Conservation (phyloP, 2,888 invertebrate genomes). For the Dysmachus trigonus region DNA sequence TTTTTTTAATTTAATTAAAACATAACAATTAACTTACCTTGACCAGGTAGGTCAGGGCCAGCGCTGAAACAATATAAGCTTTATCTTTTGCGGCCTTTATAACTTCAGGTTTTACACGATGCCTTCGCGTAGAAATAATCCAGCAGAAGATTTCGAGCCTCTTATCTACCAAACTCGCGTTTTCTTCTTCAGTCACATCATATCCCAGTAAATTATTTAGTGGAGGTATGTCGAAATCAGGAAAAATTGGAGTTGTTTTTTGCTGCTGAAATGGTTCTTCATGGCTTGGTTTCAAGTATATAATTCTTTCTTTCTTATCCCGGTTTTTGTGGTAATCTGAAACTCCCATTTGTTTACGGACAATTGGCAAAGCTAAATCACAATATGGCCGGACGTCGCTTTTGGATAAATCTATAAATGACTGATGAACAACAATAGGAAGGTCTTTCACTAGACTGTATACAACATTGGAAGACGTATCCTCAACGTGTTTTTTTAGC, state of each 20-base stretch:
- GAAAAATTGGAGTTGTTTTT: slow-evolving; percentile 42
- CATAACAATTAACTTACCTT: slow-evolving; percentile 18
- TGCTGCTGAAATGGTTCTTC: slow-evolving; percentile 39
- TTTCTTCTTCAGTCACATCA: neutral
- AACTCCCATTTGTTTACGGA: slow-evolving; percentile 44
- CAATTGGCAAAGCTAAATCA: slow-evolving; percentile 43
- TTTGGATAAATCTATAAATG: slow-evolving; percentile 45
- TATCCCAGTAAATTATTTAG: slow-evolving; percentile 28
- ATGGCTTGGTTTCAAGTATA: slow-evolving; percentile 44
- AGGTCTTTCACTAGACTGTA: slow-evolving; percentile 33
- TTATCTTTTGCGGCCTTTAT: slow-evolving; percentile 8
- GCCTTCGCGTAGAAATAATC: slow-evolving; percentile 20
- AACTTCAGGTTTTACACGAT: neutral
- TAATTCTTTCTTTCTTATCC: neutral
- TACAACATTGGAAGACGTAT: slow-evolving; percentile 27
- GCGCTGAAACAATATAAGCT: slow-evolving; percentile 31
- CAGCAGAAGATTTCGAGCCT: slow-evolving; percentile 36
- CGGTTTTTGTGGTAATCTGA: slow-evolving; percentile 7
- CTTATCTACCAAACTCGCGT: neutral
- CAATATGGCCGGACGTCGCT: slow-evolving; percentile 29
- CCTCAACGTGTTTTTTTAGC: slow-evolving; percentile 41
- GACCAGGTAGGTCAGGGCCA: slow-evolving; percentile 37
- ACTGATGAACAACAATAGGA: slow-evolving; percentile 28
- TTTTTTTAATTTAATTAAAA: neutral
- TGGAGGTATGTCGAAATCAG: slow-evolving; percentile 21